These are phyloP conservation scores for Muscidifurax raptorellus DNA, from an alignment of 1,140 invertebrate genomes.

Conservation along the genomic window DNA sequence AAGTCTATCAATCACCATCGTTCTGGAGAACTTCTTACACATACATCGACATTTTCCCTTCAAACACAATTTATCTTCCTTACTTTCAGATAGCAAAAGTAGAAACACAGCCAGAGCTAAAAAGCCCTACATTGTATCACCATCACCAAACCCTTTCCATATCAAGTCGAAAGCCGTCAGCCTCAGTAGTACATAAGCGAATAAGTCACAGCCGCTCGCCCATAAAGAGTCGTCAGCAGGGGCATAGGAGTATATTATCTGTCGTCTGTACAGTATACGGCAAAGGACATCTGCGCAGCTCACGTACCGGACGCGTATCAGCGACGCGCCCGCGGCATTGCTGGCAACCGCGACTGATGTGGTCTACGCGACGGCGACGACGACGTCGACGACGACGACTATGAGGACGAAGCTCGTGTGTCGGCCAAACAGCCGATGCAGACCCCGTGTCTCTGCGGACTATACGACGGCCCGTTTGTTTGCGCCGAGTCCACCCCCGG, in stretches of 20 bases:
- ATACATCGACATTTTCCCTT: too few species aligned
- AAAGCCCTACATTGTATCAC: too few species aligned
- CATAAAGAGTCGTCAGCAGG: not conserved
- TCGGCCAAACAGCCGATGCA: not conserved
- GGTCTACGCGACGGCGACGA: not conserved
- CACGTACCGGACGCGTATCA: not conserved
- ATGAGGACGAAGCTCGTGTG: not conserved
- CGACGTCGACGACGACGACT: not conserved
- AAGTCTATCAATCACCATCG: too few species aligned
- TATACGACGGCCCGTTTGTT: constrained; percentile 17
- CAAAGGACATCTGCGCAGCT: not conserved
- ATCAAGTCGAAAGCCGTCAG: not conserved
- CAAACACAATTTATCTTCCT: too few species aligned
- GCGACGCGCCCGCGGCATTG: not conserved
- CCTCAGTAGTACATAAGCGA: not conserved
- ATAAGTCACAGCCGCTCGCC: not conserved
- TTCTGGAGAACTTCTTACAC: too few species aligned
- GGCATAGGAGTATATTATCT: not conserved
- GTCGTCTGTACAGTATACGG: not conserved
- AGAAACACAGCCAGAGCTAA: too few species aligned
- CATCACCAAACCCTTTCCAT: not conserved
- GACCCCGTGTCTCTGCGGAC: not conserved
- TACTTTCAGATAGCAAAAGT: too few species aligned
- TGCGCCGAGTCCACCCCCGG: constrained; percentile 7
- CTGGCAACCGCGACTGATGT: constrained; percentile 12